Conservation (phyloP, 2,888 invertebrate genomes). For the Tanytarsus gracilentus region DNA sequence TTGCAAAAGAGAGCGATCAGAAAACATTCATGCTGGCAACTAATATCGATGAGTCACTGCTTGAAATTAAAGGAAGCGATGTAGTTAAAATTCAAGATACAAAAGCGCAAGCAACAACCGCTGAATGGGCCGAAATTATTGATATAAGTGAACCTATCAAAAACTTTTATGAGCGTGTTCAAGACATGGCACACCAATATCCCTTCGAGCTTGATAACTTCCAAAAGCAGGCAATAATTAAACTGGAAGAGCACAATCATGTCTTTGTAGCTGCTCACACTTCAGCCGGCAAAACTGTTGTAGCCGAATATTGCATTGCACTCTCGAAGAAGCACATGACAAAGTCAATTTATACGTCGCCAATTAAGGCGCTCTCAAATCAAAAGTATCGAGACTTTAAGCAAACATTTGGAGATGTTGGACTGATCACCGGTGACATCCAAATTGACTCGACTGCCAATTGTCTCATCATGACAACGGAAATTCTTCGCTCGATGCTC, state of each 20-base stretch:
- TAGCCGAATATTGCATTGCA: constrained; percentile 98
- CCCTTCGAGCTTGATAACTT: constrained; percentile 93
- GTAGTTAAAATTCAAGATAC: constrained; percentile 11
- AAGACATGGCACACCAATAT: constrained; percentile 74
- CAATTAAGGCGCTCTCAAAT: constrained; percentile 97
- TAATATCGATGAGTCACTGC: constrained; percentile 32
- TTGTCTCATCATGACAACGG: constrained; percentile 98
- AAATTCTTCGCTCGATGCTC: constrained; percentile 93
- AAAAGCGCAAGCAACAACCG: constrained; percentile 43
- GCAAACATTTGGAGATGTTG: constrained; percentile 83
- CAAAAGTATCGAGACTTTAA: constrained; percentile 98
- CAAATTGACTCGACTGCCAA: constrained; percentile 90
- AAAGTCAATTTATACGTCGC: constrained; percentile 92
- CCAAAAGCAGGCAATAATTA: constrained; percentile 92
- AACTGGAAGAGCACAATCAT: constrained; percentile 85
- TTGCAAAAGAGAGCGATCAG: neutral
- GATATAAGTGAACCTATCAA: constrained; percentile 71
- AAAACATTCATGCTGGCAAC: constrained; percentile 36
- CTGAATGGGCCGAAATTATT: constrained; percentile 81
- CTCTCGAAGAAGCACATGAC: constrained; percentile 87
- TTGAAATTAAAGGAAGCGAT: constrained; percentile 4
- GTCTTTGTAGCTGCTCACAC: constrained; percentile 99
- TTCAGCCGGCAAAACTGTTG: constrained; percentile 97
- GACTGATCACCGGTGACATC: constrained; percentile 88
- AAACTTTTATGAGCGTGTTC: constrained; percentile 71